Base-by-base conservation (phyloP, 2,113 vertebrate species). In the Sterna hirundo region DNA sequence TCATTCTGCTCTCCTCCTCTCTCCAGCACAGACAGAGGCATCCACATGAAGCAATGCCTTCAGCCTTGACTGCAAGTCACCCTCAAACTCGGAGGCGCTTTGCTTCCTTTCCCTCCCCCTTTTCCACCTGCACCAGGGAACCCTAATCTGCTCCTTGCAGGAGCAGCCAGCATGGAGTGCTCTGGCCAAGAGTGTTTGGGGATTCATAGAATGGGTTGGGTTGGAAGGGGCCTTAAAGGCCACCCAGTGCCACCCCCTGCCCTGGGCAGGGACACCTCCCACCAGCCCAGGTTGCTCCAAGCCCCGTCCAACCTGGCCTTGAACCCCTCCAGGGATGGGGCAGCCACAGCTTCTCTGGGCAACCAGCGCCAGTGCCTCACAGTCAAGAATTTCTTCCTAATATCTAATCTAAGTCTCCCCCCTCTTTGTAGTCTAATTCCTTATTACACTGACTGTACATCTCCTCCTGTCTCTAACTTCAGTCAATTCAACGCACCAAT, bases 361-460 rank as follows among this genome's bases (percentile, higher is more conserved):
- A n/a, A 23, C 58, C 58, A n/a, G 58, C 34, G 58, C 34, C 34
- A 60, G 34, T 20, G 11, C 21, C 57, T 58, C 57, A 14, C 32
- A 15, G 5, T 9, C 13, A 58, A n/a, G 34, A 15, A 36, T 9
- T 60, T 60, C 34, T 36, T 60, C 34, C 34, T 13, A 13, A 60
- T 1, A 25, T 36, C 34, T n/a, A 20, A 34, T 12, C 55, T 58
- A 11, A 10, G 34, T n/a, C 57, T 36, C 22, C 34, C 34, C 34
- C 22, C 22, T 60, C 58, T 36, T 23, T 36, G 14, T 15, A 36
- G 34, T 10, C 9, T 6, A 60, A 36, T 60, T 36, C 49, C 51
- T 11, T 4, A 4, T 10, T 15, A 30, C 26, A 4, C 68, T 2
- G 17, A 11, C 34, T 2, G 4, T 3, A 0, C 20, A 13, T 2